phyloP scores from a whole-genome alignment of 2,797 vertebrate species.

The Syngnathus acus region DNA sequence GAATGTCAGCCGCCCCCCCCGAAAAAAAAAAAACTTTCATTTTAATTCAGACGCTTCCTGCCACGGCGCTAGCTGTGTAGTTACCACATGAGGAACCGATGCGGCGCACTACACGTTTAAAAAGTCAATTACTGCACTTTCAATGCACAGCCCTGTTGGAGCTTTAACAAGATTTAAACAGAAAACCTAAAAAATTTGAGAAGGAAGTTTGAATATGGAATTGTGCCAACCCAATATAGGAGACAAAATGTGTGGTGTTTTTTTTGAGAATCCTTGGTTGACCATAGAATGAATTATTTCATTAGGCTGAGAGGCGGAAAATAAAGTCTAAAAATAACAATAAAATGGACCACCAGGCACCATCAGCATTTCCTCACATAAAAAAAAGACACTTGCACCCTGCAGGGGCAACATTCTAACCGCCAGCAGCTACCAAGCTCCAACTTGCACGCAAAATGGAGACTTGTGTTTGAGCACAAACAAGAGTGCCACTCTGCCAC shows the following conservation, averaged over 20 bases:
- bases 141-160: neutral
- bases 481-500: too few species aligned
- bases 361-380: neutral
- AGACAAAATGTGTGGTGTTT: too few species aligned
- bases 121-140: conserved; percentile 1
- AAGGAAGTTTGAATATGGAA: neutral
- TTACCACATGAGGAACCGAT: neutral
- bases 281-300: neutral
- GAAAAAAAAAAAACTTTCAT: neutral
- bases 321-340: conserved; percentile 1
- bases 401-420: neutral
- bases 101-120: neutral
- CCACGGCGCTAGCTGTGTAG: neutral
- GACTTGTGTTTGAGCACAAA: too few species aligned
- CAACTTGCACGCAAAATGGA: neutral
- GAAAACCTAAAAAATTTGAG: neutral
- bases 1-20: neutral
- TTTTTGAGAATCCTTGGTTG: too few species aligned
- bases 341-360: neutral
- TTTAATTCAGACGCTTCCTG: conserved; percentile 2
- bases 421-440: neutral
- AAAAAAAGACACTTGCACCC: neutral
- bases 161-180: neutral
- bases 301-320: neutral
- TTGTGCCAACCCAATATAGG: neutral